Evolutionary conservation across 1,140 invertebrate species (phyloP).

Genomic region (Drosophila punjabiensis): DNA sequence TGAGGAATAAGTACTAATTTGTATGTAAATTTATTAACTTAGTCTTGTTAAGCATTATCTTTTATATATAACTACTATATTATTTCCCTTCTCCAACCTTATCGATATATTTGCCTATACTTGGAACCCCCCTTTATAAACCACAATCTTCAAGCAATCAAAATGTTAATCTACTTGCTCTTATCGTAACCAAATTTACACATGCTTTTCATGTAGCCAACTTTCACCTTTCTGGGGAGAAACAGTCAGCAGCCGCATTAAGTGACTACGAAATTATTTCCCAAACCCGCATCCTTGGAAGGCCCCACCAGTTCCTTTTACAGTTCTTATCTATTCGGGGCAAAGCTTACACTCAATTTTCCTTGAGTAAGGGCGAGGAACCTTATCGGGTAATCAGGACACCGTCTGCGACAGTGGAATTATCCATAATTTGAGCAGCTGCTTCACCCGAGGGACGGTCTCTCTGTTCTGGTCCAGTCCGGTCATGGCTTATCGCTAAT

Average conservation of each 20-base stretch:
- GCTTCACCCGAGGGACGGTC: slow-evolving; percentile 36
- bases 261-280: slow-evolving; percentile 29
- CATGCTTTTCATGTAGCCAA: slow-evolving; percentile 22
- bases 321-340: slow-evolving; percentile 31
- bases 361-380: slow-evolving; percentile 21
- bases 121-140: background rate
- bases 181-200: slow-evolving; percentile 10
- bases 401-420: slow-evolving; percentile 44
- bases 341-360: slow-evolving; percentile 51
- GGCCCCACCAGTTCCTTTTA: slow-evolving; percentile 3
- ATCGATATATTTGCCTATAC: too few relatives aligned
- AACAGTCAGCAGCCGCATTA: slow-evolving; percentile 6
- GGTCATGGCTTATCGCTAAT: slow-evolving; percentile 75
- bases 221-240: slow-evolving; percentile 18
- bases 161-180: slow-evolving; percentile 18
- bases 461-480: slow-evolving; percentile 23
- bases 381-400: slow-evolving; percentile 49
- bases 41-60: background rate
- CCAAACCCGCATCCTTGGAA: slow-evolving; percentile 13
- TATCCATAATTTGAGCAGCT: slow-evolving; percentile 68
- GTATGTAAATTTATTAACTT: background rate
- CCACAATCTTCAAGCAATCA: slow-evolving; percentile 9
- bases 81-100: too few relatives aligned
- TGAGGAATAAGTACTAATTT: background rate
- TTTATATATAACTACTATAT: background rate